Evolutionary conservation across 2,888 invertebrate genomes (phyloP), one percentile per base, ranked within the genome.

Genomic region (Anthophora plumipes): DNA sequence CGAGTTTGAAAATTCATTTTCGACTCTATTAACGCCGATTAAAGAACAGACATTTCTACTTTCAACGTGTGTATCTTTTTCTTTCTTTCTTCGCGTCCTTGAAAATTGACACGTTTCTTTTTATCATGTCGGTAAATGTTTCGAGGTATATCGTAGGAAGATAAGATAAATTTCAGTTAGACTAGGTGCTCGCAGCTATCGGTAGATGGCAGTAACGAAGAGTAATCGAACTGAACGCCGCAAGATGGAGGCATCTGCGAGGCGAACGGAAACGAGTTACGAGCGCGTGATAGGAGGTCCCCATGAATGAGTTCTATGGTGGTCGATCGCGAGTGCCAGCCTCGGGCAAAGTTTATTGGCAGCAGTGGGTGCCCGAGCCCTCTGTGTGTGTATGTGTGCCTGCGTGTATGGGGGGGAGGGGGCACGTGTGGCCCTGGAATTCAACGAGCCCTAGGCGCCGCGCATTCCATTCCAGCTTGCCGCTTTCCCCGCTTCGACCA

Each of bases 371-470:
- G 83, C 86, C 84, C 70, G 89, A 73, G 92, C 93, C 79, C n/a
- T n/a, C n/a, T n/a, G n/a, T n/a, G n/a, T n/a, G n/a, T n/a, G n/a
- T n/a, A n/a, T n/a, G n/a, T n/a, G n/a, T n/a, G n/a, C n/a, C n/a
- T n/a, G n/a, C n/a, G n/a, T n/a, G n/a, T n/a, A n/a, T n/a, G n/a
- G 92, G 92, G 93, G 88, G 89, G 89, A 84, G 87, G 87, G 90
- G 90, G 91, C 92, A 91, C 91, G 93, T 90, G 92, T 92, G 92
- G 92, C 92, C 92, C 94, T 94, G 94, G 94, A 94, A 94, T 94
- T 94, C 94, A 93, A 94, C 93, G 90, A 92, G 94, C 94, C 94
- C 92, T 93, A 93, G 94, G 95, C 95, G 94, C 94, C 94, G 93
- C 94, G 94, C 94, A 94, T 94, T 94, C 94, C 94, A 94, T 93